Evolutionary conservation across 2,113 vertebrate species (phyloP).

Genomic region (Sclerurus mexicanus): DNA sequence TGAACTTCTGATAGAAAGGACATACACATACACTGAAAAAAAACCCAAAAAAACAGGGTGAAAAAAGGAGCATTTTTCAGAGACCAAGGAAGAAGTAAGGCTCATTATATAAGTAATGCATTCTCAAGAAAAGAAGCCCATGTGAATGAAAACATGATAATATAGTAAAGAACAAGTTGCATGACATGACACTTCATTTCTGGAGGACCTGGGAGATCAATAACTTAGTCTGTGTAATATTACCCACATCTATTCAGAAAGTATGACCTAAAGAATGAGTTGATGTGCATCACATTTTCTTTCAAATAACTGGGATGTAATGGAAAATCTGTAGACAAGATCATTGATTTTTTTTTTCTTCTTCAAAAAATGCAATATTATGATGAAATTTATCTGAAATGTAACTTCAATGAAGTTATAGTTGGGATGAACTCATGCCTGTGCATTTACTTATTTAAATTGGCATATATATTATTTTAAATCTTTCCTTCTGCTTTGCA

Average conservation of each 20-base stretch:
- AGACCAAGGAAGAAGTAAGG: background rate
- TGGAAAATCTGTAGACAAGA: background rate
- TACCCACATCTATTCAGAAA: slow-evolving; percentile 1
- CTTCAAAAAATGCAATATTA: background rate
- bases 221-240: background rate
- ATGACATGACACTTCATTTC: background rate
- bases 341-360: background rate
- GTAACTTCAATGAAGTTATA: background rate
- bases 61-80: background rate
- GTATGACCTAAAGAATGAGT: background rate
- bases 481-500: background rate
- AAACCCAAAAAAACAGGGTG: background rate
- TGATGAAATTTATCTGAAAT: background rate
- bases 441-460: background rate
- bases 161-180: background rate
- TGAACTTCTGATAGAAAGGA: background rate
- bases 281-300: background rate
- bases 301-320: background rate
- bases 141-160: background rate
- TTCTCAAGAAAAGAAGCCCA: background rate
- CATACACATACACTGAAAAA: background rate
- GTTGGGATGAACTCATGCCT: background rate
- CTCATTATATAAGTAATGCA: background rate
- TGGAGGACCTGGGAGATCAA: background rate
- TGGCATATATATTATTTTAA: background rate